Percentiles rank a stretch among this genome's conserved stretches.
phyloP scores from a whole-genome alignment of 2,888 invertebrate species.

The Zaprionus lineosus region DNA sequence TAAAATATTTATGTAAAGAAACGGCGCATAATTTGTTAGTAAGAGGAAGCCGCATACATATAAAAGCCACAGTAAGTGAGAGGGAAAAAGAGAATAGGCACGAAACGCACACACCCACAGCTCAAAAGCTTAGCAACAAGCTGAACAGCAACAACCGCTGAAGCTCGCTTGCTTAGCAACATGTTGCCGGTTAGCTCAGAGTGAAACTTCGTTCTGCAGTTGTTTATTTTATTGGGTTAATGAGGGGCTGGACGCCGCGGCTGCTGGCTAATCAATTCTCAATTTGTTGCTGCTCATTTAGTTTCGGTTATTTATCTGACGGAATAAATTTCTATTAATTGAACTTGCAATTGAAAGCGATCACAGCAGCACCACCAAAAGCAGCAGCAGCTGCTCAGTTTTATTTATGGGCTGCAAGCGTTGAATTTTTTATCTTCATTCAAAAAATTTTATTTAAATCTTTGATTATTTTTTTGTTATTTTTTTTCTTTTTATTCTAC shows the following conservation, averaged over 20 bases:
- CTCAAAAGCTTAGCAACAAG: slow-evolving; percentile 29
- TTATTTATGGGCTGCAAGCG: slow-evolving; percentile 59
- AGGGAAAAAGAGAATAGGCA: slow-evolving; percentile 9
- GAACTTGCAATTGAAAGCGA: slow-evolving; percentile 55
- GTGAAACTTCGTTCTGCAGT: slow-evolving; percentile 31
- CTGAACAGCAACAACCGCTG: no score
- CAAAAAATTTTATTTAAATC: slow-evolving; percentile 13
- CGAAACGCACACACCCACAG: slow-evolving; percentile 20
- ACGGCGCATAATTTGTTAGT: slow-evolving; percentile 66
- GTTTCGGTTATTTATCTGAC: slow-evolving; percentile 57
- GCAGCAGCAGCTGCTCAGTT: slow-evolving; percentile 16
- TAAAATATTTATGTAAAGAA: slow-evolving; percentile 58
- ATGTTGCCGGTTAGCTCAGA: slow-evolving; percentile 41
- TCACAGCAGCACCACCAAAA: slow-evolving; percentile 2
- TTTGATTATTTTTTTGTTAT: not conserved
- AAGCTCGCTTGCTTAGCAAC: no score
- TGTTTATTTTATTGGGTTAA: slow-evolving; percentile 51
- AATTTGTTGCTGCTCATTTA: slow-evolving; percentile 49
- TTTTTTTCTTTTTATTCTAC: slow-evolving; percentile 10
- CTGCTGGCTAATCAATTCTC: slow-evolving; percentile 46
- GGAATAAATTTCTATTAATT: slow-evolving; percentile 67
- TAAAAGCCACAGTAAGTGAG: slow-evolving; percentile 11
- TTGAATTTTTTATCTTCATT: slow-evolving; percentile 44
- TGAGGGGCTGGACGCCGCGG: slow-evolving; percentile 15
- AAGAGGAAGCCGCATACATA: slow-evolving; percentile 44